Evolutionary conservation across 2,113 vertebrate genomes (phyloP).

Genomic region (Python bivittatus): DNA sequence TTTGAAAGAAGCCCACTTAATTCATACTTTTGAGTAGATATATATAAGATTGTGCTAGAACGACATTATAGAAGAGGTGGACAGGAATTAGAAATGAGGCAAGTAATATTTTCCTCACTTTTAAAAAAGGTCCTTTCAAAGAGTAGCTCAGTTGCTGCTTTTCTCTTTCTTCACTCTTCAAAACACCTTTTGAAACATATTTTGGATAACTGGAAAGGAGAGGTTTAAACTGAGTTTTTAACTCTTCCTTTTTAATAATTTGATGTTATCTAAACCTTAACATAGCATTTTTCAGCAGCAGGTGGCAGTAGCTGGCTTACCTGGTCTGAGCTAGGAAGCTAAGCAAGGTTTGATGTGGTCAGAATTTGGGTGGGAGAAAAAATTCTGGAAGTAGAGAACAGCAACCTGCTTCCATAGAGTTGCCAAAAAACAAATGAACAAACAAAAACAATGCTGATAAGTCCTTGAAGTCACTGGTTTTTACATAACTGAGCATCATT

Average conservation of each 20-base stretch:
- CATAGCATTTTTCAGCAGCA: neutral
- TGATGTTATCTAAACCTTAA: conserved; percentile 21
- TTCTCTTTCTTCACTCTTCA: neutral
- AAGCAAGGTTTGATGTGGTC: neutral
- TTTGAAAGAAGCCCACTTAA: neutral
- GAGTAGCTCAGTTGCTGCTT: neutral
- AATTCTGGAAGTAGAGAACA: neutral
- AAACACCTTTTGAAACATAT: neutral
- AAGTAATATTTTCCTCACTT: neutral
- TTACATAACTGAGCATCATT: neutral
- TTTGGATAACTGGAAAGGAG: neutral
- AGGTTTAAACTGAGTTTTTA: neutral
- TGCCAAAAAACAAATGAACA: neutral
- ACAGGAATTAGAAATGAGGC: neutral
- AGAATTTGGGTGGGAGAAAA: neutral
- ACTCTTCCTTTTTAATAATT: conserved; percentile 9
- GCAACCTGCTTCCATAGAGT: neutral
- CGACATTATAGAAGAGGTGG: neutral
- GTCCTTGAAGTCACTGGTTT: neutral
- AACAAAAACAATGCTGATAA: neutral
- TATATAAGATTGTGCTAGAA: neutral
- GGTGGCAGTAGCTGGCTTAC: neutral
- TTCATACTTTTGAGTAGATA: neutral
- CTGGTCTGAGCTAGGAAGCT: neutral
- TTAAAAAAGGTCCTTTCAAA: neutral